Evolutionary conservation across 2,797 vertebrate species (phyloP).

Genomic region (Eulemur coronatus): DNA sequence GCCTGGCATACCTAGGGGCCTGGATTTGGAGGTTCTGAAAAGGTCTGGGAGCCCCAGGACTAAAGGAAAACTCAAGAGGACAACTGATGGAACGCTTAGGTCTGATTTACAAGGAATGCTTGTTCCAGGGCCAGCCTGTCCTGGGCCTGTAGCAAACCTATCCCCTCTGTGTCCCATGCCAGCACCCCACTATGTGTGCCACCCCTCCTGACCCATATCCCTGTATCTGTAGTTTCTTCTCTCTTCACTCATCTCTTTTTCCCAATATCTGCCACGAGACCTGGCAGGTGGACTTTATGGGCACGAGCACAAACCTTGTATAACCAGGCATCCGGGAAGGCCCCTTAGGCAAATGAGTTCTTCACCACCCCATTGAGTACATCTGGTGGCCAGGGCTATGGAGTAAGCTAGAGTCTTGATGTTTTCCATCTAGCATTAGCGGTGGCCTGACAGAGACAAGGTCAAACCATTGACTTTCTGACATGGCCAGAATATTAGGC

Average conservation of each 20-base stretch:
- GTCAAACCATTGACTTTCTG: background rate
- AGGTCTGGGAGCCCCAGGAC: background rate
- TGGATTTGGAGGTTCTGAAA: background rate
- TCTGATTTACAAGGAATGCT: background rate
- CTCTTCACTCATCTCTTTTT: background rate
- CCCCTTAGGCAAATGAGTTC: background rate
- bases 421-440: background rate
- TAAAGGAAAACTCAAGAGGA: background rate
- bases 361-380: background rate
- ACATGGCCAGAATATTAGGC: background rate
- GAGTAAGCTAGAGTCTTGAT: background rate
- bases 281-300: background rate
- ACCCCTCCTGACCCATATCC: background rate
- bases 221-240: background rate
- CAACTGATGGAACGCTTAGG: background rate
- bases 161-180: background rate
- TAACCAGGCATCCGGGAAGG: background rate
- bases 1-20: no score
- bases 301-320: background rate
- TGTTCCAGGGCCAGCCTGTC: background rate
- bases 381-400: background rate
- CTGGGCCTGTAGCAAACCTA: background rate
- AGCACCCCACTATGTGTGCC: accelerated
- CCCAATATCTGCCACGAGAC: background rate
- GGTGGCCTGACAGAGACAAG: background rate